Evolutionary conservation across 2,113 vertebrate genomes (phyloP).

Genomic region (Laterallus jamaicensis): DNA sequence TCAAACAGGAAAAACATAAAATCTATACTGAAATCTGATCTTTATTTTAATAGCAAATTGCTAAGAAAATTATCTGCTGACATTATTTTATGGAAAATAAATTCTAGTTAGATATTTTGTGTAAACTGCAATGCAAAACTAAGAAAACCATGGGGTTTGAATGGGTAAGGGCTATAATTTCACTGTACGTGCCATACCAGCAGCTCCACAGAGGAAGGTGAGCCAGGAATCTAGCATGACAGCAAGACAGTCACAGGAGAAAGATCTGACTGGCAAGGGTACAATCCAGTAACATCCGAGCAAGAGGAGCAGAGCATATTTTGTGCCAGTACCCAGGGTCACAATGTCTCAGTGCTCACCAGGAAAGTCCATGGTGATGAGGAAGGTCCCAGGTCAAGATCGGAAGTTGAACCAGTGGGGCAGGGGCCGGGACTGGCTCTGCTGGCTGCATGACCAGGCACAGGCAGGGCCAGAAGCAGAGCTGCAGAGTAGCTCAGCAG

Average conservation of each 20-base stretch:
- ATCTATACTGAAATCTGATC: slow-evolving; percentile 15
- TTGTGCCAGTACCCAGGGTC: neutral
- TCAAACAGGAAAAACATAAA: slow-evolving; percentile 11
- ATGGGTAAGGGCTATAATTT: neutral
- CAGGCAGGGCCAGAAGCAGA: too few relatives aligned
- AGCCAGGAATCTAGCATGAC: neutral
- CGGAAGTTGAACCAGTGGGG: fast-evolving
- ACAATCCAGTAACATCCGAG: fast-evolving
- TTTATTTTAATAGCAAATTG: slow-evolving; percentile 19
- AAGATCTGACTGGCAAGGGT: neutral
- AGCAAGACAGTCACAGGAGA: neutral
- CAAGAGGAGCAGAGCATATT: neutral
- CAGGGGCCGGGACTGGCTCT: fast-evolving
- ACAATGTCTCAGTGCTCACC: neutral
- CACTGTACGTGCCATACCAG: fast-evolving
- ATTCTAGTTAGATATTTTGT: neutral
- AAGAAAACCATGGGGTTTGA: neutral
- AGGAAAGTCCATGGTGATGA: neutral
- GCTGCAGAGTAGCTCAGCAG: neutral
- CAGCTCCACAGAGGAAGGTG: neutral
- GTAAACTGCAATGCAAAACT: neutral
- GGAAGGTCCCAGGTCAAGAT: too few relatives aligned
- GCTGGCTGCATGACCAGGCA: neutral
- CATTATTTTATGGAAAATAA: slow-evolving; percentile 1
- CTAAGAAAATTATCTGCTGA: neutral